Base-by-base conservation (phyloP, 2,888 invertebrate species). In the Iphiclides podalirius region DNA sequence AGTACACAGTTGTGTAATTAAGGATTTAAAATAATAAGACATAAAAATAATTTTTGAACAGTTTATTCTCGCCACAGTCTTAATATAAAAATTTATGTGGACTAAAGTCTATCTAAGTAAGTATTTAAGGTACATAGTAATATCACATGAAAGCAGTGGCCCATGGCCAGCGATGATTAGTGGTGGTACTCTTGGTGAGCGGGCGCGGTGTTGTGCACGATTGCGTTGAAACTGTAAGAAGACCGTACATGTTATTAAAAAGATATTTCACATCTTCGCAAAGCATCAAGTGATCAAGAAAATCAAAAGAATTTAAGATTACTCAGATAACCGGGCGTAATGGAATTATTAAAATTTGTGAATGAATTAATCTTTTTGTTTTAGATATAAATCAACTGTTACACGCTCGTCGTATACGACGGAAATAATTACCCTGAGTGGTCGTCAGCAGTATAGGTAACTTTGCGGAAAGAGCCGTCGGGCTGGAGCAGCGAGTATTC, bases 21-120 rank as follows among this genome's bases (percentile, higher is more conserved):
- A n/a, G n/a, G n/a, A n/a, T n/a, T n/a, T 15, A 31, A 41, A 48
- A 33, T 14, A 40, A 35, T 39, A 52, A 4, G 11, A 31, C n/a
- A 11, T n/a, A 31, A 31, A n/a, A 31, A 28, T 33, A 35, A 45
- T 33, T 68, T 86, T 82, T 65, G 60, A 75, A 75, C 72, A 81
- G 81, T 86, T 85, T 86, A 87, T 87, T 85, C 67, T 85, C 86
- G 85, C 84, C 86, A 86, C 88, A 87, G 88, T 88, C 87, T 66
- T 77, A 84, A 75, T 68, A 76, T 67, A 77, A 70, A 70, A 72
- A 66, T 76, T 67, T 66, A 72, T 71, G 71, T 80, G 75, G 81
- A 85, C 87, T 85, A 86, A 84, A 83, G 76, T 83, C 84, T 86
- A 86, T 86, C 72, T 85, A 79, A 59, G 67, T 73, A 76, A 76